phyloP scores from a whole-genome alignment of 2,113 vertebrate genomes.

The Tretioscincus oriximinensis region DNA sequence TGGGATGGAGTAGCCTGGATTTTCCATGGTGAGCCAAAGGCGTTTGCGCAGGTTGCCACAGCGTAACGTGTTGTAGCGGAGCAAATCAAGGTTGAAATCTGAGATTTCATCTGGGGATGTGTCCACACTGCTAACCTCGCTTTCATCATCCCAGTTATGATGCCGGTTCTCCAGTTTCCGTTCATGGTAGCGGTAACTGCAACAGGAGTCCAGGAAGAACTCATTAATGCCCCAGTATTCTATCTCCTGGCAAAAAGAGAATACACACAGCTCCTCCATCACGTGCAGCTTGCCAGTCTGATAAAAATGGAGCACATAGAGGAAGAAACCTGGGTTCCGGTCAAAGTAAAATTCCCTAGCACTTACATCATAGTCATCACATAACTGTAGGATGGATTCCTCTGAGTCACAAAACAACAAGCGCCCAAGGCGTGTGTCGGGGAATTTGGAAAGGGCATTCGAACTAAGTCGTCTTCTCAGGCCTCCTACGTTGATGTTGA shows the following conservation, averaged over 20 bases:
- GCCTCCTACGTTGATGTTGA: conserved; percentile 94
- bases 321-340: conserved; percentile 90
- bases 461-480: conserved; percentile 86
- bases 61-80: conserved; percentile 81
- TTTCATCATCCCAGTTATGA: conserved; percentile 92
- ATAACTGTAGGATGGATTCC: conserved; percentile 92
- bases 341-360: conserved; percentile 95
- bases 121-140: conserved; percentile 94
- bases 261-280: conserved; percentile 96
- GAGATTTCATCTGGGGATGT: conserved; percentile 92
- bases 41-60: conserved; percentile 85
- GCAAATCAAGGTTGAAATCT: conserved; percentile 90
- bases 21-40: conserved; percentile 97
- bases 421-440: conserved; percentile 90
- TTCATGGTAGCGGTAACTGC: conserved; percentile 93
- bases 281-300: conserved; percentile 94
- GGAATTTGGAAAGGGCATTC: conserved; percentile 87
- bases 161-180: conserved; percentile 86
- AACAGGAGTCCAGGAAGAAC: conserved; percentile 93
- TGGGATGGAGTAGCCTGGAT: conserved; percentile 94
- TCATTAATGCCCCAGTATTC: conserved; percentile 98
- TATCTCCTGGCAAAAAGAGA: conserved; percentile 97
- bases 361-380: conserved; percentile 93
- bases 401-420: conserved; percentile 88
- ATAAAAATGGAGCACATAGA: conserved; percentile 93